Evolutionary conservation across 2,888 invertebrate species (phyloP).

Genomic region (Nudaria mundana): DNA sequence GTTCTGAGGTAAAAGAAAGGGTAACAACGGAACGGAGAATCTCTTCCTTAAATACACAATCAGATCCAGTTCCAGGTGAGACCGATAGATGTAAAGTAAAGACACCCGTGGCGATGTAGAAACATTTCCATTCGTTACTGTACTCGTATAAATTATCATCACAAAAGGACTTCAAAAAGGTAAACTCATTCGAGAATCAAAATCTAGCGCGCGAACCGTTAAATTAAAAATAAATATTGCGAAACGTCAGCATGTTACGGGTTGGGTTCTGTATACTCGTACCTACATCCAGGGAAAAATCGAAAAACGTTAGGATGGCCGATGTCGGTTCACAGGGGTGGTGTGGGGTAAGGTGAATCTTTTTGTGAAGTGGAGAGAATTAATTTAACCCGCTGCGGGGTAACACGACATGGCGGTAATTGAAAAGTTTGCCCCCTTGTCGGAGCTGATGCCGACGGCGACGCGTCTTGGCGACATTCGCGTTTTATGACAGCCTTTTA

Average conservation of each 20-base stretch:
- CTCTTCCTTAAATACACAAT: neutral
- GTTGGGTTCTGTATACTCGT: conserved; percentile 45
- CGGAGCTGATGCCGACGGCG: conserved; percentile 55
- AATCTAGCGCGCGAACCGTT: conserved; percentile 71
- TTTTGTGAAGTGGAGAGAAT: conserved; percentile 81
- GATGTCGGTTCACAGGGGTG: conserved; percentile 62
- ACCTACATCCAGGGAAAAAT: conserved; percentile 62
- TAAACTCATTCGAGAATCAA: conserved; percentile 63
- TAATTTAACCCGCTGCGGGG: conserved; percentile 82
- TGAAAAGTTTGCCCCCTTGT: conserved; percentile 81
- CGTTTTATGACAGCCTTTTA: conserved; percentile 40
- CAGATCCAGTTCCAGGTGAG: neutral
- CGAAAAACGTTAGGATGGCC: conserved; percentile 56
- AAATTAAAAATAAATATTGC: conserved; percentile 81
- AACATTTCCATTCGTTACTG: conserved; percentile 53
- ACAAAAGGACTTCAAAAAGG: conserved; percentile 69
- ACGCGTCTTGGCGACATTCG: conserved; percentile 53
- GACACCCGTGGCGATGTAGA: conserved; percentile 28
- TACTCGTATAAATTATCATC: conserved; percentile 48
- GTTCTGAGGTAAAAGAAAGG: too few relatives aligned
- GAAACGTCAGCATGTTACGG: conserved; percentile 79
- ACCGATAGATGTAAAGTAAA: neutral
- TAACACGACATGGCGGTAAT: conserved; percentile 80
- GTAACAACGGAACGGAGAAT: too few relatives aligned
- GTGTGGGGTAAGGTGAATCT: conserved; percentile 74